Conservation (phyloP, 2,888 invertebrate genomes). For the Plagodis pulveraria region DNA sequence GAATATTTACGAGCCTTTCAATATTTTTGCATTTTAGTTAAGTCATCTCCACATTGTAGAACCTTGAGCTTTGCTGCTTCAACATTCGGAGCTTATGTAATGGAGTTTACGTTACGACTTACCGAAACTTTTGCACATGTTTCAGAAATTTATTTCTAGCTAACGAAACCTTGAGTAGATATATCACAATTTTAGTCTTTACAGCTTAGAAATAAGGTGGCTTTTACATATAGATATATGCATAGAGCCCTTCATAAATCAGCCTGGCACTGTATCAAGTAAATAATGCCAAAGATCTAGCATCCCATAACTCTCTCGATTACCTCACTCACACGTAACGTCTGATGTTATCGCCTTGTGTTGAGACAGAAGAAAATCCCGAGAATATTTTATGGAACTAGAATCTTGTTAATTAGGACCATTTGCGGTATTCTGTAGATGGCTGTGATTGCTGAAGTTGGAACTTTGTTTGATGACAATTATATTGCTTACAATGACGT, state of each 20-base stretch:
- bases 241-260: conserved; percentile 33
- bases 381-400: conserved; percentile 28
- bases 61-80: conserved; percentile 2
- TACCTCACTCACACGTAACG: conserved; percentile 28
- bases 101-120: conserved; percentile 1
- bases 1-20: conserved; percentile 19
- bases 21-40: conserved; percentile 12
- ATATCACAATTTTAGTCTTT: conserved; percentile 4
- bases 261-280: conserved; percentile 25
- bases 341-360: conserved; percentile 31
- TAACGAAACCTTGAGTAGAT: not conserved
- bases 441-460: conserved; percentile 26
- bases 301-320: conserved; percentile 33
- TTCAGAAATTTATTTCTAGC: conserved; percentile 7
- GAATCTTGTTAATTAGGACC: conserved; percentile 29
- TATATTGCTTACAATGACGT: not conserved
- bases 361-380: conserved; percentile 37
- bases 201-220: conserved; percentile 18
- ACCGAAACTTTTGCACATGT: conserved; percentile 16
- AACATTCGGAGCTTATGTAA: conserved; percentile 5
- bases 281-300: conserved; percentile 34
- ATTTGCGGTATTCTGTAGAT: conserved; percentile 29
- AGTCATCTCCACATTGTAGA: not conserved
- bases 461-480: not conserved
- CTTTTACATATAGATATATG: conserved; percentile 9